A percentile compares a stretch with the other conserved stretches of the same genome.
phyloP scores from a whole-genome alignment of 1,140 invertebrate species.

The Phortica variegata region DNA sequence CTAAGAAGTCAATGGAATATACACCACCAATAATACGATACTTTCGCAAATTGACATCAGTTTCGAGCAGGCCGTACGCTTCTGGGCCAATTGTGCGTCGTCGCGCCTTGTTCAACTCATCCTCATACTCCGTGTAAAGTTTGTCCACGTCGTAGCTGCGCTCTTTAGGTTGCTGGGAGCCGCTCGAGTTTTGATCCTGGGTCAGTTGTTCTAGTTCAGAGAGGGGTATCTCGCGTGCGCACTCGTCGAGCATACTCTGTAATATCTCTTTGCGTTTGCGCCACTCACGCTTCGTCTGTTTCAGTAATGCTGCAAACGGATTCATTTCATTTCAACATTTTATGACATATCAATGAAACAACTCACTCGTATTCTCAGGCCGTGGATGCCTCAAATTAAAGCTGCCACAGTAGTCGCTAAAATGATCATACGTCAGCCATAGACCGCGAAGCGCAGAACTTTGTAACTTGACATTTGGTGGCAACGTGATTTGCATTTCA shows the following conservation, averaged over 20 bases:
- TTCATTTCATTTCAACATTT: too few species aligned
- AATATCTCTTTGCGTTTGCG: conserved; percentile 53
- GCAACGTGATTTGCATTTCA: conserved; percentile 62
- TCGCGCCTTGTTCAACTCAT: conserved; percentile 50
- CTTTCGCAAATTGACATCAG: conserved; percentile 69
- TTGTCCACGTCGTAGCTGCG: conserved; percentile 48
- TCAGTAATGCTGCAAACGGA: conserved; percentile 46
- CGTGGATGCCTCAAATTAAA: conserved; percentile 47
- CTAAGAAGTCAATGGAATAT: conserved; percentile 65
- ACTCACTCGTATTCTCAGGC: conserved; percentile 42
- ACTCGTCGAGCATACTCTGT: conserved; percentile 46
- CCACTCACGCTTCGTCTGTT: conserved; percentile 53
- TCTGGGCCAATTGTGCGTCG: conserved; percentile 46
- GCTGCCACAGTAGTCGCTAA: conserved; percentile 58
- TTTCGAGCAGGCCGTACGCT: conserved; percentile 45
- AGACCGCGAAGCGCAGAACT: conserved; percentile 62
- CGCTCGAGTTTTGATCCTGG: conserved; percentile 37
- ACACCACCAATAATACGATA: conserved; percentile 67
- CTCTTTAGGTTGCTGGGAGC: conserved; percentile 28
- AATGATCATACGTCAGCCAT: conserved; percentile 66
- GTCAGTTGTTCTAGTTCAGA: conserved; percentile 37
- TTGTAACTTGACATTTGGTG: conserved; percentile 60
- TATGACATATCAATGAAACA: neutral
- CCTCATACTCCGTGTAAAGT: conserved; percentile 52
- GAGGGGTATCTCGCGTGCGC: conserved; percentile 31